Base-by-base conservation (phyloP, 2,888 invertebrate genomes). In the Cyrtodaria siliqua region DNA sequence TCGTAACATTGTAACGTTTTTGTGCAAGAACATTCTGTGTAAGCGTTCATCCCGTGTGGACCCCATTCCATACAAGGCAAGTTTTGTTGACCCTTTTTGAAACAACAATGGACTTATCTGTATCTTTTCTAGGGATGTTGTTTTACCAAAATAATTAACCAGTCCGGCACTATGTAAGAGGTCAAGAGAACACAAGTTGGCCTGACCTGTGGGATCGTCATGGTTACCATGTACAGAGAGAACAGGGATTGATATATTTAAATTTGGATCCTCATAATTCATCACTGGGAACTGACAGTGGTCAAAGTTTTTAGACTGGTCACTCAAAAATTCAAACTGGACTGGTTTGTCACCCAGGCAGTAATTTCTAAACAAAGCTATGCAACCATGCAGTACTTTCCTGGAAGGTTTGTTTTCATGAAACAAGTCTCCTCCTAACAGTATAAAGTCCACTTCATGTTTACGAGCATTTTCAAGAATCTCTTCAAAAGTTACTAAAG, bases 161-260 rank as follows among this genome's bases (percentile, higher is more conserved):
- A 99, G 94, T 0, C 99, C 99, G 26, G 92, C 88, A 47, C 96
- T 95, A 33, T 97, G 96, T 1, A 99, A 93, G 66, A 98, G 94
- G 93, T 99, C 99, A 74, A 99, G 94, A 0, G 97, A 96, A 88
- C 98, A 97, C 18, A 94, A 89, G 64, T 93, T 93, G 2, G 94
- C 94, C 70, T 91, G 88, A 38, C 95, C 95, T 20, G 93, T 91
- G 29, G 93, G 98, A 93, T 99, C 99, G 93, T 99, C 99, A 92
- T 99, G 99, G 93, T 99, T 99, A 68, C 99, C 99, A 93, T 99
- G 99, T 87, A 99, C 98, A 0, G 98, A 97, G 91, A 99, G 95
- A 60, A 93, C 91, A 0, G 99, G 99, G 88, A 98, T 95, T 0
- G 96, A 95, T 55, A 99, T 95, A 92, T 99, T 99, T 40, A 99